Base-by-base conservation (phyloP, 2,113 vertebrate genomes). In the Nycticryphes semicollaris region DNA sequence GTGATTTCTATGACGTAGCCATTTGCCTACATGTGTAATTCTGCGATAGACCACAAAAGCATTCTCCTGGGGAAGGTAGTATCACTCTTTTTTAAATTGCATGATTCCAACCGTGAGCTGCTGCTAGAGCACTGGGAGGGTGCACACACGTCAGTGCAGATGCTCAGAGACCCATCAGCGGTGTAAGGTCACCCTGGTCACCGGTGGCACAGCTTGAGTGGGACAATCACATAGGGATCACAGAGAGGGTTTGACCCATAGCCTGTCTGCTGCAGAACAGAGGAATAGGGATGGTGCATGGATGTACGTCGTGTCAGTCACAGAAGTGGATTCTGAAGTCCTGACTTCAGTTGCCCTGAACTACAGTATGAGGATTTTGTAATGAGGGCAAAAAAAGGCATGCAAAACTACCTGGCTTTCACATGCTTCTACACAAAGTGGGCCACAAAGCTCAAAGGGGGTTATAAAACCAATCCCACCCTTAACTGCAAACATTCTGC, bases 121-220 rank as follows among this genome's bases (percentile, higher is more conserved):
- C 13, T 2, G 1, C 30, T 8, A 12, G 35, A 13, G 18, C 16
- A 37, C 4, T 1, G 16, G 4, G 64, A n/a, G 66, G 64, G 1
- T 10, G 43, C 47, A 18, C 30, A 6, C 15, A 10, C 1, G 0
- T 2, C 64, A 10, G 51, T 1, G n/a, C 7, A 18, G 64, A 16
- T 15, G 35, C 59, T 47, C 37, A 41, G 33, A 37, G 66, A 54
- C 47, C 28, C 67, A 28, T 2, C 16, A 28, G 24, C 3, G 1
- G 30, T 6, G 0, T 4, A 5, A 23, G 22, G 47, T 23, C 33
- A 6, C 22, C 31, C 75, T 45, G 54, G 31, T 19, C 3, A 0
- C 35, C 0, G 1, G 31, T 12, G 31, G 27, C 48, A 37, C 12
- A 25, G 28, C 50, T 18, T 9, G 0, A 14, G 31, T 1, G 35